phyloP scores from a whole-genome alignment of 1,140 invertebrate genomes.

The Pseudomyrmex pallidus region DNA sequence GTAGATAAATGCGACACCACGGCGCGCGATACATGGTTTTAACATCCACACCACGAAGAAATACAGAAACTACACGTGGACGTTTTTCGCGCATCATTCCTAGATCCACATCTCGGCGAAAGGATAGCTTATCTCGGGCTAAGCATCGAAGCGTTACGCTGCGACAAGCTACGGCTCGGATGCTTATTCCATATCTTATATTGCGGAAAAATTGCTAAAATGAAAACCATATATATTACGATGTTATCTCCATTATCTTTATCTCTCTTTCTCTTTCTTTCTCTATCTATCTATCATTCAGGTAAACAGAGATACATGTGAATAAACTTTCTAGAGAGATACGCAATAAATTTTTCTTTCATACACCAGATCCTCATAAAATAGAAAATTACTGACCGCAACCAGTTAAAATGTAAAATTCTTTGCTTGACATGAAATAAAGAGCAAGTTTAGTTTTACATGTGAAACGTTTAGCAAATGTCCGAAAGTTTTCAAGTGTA shows the following conservation, averaged over 20 bases:
- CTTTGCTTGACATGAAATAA: not conserved
- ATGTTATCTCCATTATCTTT: slow-evolving; percentile 29
- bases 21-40: slow-evolving; percentile 47
- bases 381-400: not conserved
- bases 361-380: not conserved
- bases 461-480: not conserved
- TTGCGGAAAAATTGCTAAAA: slow-evolving; percentile 42
- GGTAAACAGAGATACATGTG: slow-evolving; percentile 1
- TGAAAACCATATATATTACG: slow-evolving; percentile 34
- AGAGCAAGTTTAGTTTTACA: not conserved
- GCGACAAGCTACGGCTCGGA: slow-evolving; percentile 52
- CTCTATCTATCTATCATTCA: slow-evolving; percentile 9
- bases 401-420: slow-evolving; percentile 22
- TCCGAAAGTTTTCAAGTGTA: not conserved
- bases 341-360: not conserved
- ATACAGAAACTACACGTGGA: slow-evolving; percentile 64
- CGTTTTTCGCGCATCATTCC: slow-evolving; percentile 67
- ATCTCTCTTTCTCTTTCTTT: no score
- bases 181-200: slow-evolving; percentile 41
- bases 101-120: slow-evolving; percentile 70
- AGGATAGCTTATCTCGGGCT: slow-evolving; percentile 63
- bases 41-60: slow-evolving; percentile 60
- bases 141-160: slow-evolving; percentile 67
- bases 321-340: slow-evolving; percentile 33
- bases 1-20: slow-evolving; percentile 69